Evolutionary conservation across 37 sponge, comb jelly and placozoan species (phyloP).

Genomic region (Lycopodina hypogea): DNA sequence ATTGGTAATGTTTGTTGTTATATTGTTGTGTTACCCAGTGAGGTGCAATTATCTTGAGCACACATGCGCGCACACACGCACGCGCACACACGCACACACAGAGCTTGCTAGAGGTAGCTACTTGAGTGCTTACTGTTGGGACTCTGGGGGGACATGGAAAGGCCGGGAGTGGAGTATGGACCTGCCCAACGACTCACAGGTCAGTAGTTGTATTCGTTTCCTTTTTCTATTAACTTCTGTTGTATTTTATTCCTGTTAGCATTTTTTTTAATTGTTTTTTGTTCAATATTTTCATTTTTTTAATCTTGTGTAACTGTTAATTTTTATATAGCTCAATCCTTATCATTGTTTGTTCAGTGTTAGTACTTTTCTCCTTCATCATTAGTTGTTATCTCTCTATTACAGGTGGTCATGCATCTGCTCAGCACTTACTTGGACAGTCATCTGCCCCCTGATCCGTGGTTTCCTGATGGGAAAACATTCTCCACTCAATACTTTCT

Average conservation of each 20-base stretch:
- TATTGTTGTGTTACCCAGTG: neutral
- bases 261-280: neutral
- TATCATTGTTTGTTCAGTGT: neutral
- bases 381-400: neutral
- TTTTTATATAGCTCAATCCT: neutral
- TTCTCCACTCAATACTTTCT: constrained; percentile 81
- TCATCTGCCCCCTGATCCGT: constrained; percentile 75
- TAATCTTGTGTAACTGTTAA: neutral
- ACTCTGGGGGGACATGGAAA: constrained; percentile 76
- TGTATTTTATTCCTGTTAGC: neutral
- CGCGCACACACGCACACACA: neutral
- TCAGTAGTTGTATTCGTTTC: constrained; percentile 8
- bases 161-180: constrained; percentile 77
- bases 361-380: neutral
- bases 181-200: constrained; percentile 87
- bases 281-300: neutral
- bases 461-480: constrained; percentile 67
- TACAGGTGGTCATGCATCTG: constrained; percentile 78
- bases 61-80: neutral
- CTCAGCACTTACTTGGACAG: constrained; percentile 82
- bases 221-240: neutral
- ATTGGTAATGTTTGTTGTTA: neutral
- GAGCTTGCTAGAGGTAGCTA: constrained; percentile 77
- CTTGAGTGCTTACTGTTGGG: constrained; percentile 75
- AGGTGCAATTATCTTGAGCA: neutral